phyloP scores from a whole-genome alignment of 2,888 invertebrate genomes.

The Pachydiplax longipennis region DNA sequence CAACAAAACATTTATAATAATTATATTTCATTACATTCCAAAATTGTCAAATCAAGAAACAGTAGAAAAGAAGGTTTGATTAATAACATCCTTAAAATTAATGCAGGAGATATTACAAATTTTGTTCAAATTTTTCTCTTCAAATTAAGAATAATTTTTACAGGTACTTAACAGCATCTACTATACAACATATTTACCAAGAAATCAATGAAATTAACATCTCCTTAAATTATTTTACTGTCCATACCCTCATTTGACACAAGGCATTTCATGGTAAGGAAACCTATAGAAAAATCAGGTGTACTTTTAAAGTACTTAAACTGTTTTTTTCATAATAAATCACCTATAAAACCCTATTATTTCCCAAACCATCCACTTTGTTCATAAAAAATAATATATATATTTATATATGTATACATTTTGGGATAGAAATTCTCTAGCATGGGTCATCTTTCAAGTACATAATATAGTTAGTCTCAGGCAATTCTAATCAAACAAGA shows the following conservation, averaged over 20 bases:
- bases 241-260: conserved; percentile 36
- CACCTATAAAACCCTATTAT: conserved; percentile 41
- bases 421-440: conserved; percentile 34
- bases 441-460: conserved; percentile 31
- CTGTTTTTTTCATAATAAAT: conserved; percentile 41
- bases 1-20: conserved; percentile 39
- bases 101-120: conserved; percentile 40
- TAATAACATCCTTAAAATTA: conserved; percentile 35
- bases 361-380: conserved; percentile 43
- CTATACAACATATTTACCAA: conserved; percentile 37
- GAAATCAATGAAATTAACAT: conserved; percentile 15
- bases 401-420: conserved; percentile 43
- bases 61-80: conserved; percentile 38
- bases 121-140: conserved; percentile 11
- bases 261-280: conserved; percentile 44
- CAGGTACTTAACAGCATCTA: conserved; percentile 40
- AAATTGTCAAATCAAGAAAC: conserved; percentile 39
- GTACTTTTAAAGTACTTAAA: conserved; percentile 43
- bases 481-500: conserved; percentile 22
- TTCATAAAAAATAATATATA: conserved; percentile 39
- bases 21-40: conserved; percentile 27
- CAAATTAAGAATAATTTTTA: conserved; percentile 35
- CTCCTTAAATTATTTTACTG: conserved; percentile 42
- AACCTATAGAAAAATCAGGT: conserved; percentile 41
- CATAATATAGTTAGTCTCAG: conserved; percentile 37